These are phyloP conservation scores for Oligia latruncula DNA, from an alignment of 2,888 invertebrate genomes.

Conservation along the genomic window DNA sequence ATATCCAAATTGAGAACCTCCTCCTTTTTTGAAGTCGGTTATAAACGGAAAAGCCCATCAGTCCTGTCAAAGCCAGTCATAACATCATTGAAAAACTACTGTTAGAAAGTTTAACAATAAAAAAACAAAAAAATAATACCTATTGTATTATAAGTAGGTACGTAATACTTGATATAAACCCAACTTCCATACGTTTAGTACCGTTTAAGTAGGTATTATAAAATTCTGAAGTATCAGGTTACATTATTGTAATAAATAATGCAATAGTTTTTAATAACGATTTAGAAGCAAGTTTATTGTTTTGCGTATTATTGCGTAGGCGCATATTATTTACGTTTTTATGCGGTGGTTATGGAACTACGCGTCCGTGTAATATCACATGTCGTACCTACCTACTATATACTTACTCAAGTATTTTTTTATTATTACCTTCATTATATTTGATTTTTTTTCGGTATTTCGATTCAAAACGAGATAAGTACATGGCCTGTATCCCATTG, in stretches of 20 bases:
- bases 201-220: constrained; percentile 51
- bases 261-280: constrained; percentile 51
- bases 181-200: constrained; percentile 33
- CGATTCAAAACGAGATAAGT: no score
- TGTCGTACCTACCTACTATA: neutral
- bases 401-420: no score
- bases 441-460: no score
- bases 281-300: constrained; percentile 54
- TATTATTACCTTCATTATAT: no score
- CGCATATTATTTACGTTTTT: constrained; percentile 25
- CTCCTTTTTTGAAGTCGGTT: no score
- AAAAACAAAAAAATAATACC: neutral
- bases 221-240: constrained; percentile 50
- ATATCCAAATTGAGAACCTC: no score
- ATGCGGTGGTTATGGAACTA: constrained; percentile 18
- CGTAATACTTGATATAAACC: constrained; percentile 20
- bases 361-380: neutral
- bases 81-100: neutral
- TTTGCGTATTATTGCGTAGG: constrained; percentile 49
- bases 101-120: constrained; percentile 2
- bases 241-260: constrained; percentile 56
- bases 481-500: no score
- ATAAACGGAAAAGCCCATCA: neutral
- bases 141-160: neutral
- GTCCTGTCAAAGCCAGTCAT: neutral